Percentiles rank a stretch among this genome's conserved stretches.
Evolutionary conservation across 2,113 vertebrate genomes (phyloP).

Genomic region (Channa maculata): DNA sequence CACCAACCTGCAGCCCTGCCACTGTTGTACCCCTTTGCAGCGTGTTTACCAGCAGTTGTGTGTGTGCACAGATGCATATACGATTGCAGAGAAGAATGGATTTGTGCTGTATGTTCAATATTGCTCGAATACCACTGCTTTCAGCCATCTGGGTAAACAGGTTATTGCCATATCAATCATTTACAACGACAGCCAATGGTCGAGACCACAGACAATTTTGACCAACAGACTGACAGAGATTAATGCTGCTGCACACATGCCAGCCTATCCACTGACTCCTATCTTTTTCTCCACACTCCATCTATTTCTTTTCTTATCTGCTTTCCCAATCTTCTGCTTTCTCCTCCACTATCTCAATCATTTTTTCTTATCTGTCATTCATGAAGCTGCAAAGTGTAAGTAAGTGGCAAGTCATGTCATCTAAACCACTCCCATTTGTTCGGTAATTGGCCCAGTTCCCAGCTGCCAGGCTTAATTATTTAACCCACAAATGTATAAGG

Average conservation of each 20-base stretch:
- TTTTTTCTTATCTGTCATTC: neutral
- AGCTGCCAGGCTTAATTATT: slow-evolving; percentile 26
- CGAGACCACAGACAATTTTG: slow-evolving; percentile 76
- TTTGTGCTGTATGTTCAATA: slow-evolving; percentile 71
- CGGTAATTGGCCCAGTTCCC: slow-evolving; percentile 11
- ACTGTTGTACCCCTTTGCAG: neutral
- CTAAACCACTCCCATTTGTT: slow-evolving; percentile 27
- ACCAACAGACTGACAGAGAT: slow-evolving; percentile 77
- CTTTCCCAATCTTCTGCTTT: slow-evolving; percentile 42
- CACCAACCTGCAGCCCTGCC: neutral
- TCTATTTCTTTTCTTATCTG: slow-evolving; percentile 38
- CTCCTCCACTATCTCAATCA: slow-evolving; percentile 35
- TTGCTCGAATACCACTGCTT: slow-evolving; percentile 59
- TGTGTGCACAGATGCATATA: slow-evolving; percentile 30
- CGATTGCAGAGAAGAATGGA: slow-evolving; percentile 47
- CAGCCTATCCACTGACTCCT: slow-evolving; percentile 37
- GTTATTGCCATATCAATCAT: slow-evolving; percentile 83
- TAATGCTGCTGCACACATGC: slow-evolving; percentile 60
- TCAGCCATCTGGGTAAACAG: slow-evolving; percentile 76
- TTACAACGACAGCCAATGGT: slow-evolving; percentile 62
- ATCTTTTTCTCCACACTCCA: slow-evolving; percentile 43
- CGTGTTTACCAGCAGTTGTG: neutral
- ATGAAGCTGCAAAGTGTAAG: slow-evolving; percentile 1
- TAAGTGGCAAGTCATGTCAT: neutral
- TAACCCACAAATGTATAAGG: slow-evolving; percentile 3